Evolutionary conservation across 2,113 vertebrate genomes (phyloP).

Genomic region (Todiramphus chloris): DNA sequence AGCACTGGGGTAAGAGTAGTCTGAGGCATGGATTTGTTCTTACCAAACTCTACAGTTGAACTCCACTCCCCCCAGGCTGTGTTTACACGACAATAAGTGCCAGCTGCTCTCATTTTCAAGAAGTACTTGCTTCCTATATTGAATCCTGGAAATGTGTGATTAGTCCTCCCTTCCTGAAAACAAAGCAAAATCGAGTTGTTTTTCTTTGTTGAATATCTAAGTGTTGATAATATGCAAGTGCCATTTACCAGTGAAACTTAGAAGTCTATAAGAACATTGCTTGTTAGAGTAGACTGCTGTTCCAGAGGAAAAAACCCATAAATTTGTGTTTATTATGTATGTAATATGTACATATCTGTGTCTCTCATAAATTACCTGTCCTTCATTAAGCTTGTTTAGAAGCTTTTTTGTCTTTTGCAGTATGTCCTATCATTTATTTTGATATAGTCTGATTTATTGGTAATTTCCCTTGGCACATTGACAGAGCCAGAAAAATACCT

Average conservation of each 20-base stretch:
- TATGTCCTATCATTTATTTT: neutral
- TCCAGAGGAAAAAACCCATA: neutral
- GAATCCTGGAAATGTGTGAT: neutral
- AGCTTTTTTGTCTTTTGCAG: neutral
- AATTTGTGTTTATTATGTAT: neutral
- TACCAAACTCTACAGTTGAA: slow-evolving; percentile 32
- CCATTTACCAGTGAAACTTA: neutral
- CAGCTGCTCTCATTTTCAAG: slow-evolving; percentile 40
- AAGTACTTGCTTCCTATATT: neutral
- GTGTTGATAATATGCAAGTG: neutral
- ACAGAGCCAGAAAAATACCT: neutral
- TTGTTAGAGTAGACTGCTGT: neutral
- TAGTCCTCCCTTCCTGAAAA: neutral
- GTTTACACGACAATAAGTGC: neutral
- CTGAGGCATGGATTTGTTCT: neutral
- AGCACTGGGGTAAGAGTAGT: rapidly evolving
- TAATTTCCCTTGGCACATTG: neutral
- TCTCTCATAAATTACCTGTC: neutral
- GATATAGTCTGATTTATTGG: neutral
- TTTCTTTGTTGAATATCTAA: neutral
- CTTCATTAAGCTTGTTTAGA: neutral
- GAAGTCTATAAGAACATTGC: neutral
- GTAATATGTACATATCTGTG: rapidly evolving
- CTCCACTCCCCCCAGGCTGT: slow-evolving; percentile 53
- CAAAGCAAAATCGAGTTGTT: neutral